These are phyloP conservation scores for Clarias pachynema DNA, from an alignment of 2,797 vertebrate species.

Conservation along the genomic window DNA sequence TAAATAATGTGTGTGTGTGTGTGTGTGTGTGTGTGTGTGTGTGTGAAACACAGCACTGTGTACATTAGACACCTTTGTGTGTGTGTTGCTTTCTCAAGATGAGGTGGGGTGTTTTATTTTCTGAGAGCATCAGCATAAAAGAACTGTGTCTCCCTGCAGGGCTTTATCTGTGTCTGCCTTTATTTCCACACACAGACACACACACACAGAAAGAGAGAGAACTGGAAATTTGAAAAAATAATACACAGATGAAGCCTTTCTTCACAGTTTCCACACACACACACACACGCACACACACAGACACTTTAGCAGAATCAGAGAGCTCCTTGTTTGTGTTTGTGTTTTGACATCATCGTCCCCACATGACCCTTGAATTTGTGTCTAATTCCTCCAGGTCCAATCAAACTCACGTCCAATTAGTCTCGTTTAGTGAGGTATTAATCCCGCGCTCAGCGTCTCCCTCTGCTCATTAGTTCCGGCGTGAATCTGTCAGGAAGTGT, in stretches of 20 bases:
- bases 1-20: conserved; percentile 1
- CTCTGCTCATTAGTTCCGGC: conserved; percentile 61
- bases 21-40: conserved; percentile 8
- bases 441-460: conserved; percentile 63
- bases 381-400: conserved; percentile 66
- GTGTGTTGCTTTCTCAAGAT: not conserved
- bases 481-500: conserved; percentile 57
- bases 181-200: conserved; percentile 42
- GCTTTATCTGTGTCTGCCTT: conserved; percentile 21
- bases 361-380: conserved; percentile 54
- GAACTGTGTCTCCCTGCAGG: not conserved
- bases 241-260: no score
- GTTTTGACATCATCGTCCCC: conserved; percentile 60
- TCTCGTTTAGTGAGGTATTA: conserved; percentile 70
- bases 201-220: no score
- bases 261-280: not conserved
- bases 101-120: not conserved
- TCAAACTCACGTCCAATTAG: conserved; percentile 70
- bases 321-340: not conserved
- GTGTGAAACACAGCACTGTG: not conserved
- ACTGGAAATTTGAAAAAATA: no score
- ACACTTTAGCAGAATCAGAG: not conserved
- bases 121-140: conserved; percentile 36
- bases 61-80: conserved; percentile 14
- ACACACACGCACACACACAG: not conserved